Evolutionary conservation across 2,113 vertebrate genomes (phyloP).

Genomic region (Myxocyprinus asiaticus): DNA sequence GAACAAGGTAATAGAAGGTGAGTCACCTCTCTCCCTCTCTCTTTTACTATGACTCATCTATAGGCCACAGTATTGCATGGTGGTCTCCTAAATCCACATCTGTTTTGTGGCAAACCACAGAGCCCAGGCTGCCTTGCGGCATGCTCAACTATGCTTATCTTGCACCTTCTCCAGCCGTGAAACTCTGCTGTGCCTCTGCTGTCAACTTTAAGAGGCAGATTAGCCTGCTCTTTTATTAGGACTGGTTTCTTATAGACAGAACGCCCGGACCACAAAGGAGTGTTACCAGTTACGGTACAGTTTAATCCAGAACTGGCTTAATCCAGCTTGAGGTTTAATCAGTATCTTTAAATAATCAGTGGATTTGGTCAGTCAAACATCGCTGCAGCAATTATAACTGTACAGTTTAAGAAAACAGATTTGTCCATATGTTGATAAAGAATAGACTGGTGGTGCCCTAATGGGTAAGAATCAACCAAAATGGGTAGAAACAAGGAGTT

Average conservation of each 20-base stretch:
- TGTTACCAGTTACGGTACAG: not conserved
- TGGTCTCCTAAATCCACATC: slow-evolving; percentile 48
- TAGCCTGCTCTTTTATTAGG: slow-evolving; percentile 31
- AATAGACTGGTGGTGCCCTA: no score
- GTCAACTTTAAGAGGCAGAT: slow-evolving; percentile 39
- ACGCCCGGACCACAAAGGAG: slow-evolving; percentile 22
- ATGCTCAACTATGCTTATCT: slow-evolving; percentile 41
- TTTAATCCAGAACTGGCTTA: not conserved
- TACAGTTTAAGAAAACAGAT: no score
- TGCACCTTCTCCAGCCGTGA: slow-evolving; percentile 39
- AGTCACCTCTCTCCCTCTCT: slow-evolving; percentile 5
- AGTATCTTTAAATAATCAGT: no score
- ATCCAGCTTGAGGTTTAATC: no score
- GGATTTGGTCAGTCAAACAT: no score
- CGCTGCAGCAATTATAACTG: no score
- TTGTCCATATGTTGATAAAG: no score
- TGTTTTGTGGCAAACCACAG: slow-evolving; percentile 44
- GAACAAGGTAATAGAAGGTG: slow-evolving; percentile 21
- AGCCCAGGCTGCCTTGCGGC: slow-evolving; percentile 27
- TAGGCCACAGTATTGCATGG: slow-evolving; percentile 31
- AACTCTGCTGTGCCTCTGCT: slow-evolving; percentile 29
- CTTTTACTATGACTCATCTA: slow-evolving; percentile 36
- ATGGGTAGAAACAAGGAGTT: no score
- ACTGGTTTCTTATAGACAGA: slow-evolving; percentile 3
- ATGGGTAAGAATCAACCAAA: no score